Evolutionary conservation across 2,888 invertebrate genomes (phyloP).

Genomic region (Cerastoderma edule): DNA sequence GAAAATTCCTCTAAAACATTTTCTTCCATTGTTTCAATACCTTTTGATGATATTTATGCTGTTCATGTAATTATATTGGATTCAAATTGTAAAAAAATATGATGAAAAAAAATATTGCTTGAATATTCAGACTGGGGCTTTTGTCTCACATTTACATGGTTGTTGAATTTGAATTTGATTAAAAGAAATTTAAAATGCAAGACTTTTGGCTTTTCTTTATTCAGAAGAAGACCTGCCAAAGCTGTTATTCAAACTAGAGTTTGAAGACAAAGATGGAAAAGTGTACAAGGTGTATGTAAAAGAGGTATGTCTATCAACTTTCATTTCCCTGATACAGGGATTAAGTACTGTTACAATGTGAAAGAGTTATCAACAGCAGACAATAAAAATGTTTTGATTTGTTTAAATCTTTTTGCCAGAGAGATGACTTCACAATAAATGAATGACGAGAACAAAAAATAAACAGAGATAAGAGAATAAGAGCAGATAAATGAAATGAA

Average conservation of each 20-base stretch:
- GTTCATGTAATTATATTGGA: background rate
- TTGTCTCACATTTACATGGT: background rate
- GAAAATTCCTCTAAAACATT: too few relatives aligned
- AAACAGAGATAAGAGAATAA: background rate
- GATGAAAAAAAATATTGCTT: background rate
- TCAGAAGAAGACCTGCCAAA: constrained; percentile 53
- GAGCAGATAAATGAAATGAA: background rate
- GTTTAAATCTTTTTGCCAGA: too few relatives aligned
- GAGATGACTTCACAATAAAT: too few relatives aligned
- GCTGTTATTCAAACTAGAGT: constrained; percentile 71
- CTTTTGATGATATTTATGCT: background rate
- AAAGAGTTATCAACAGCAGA: too few relatives aligned
- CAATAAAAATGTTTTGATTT: too few relatives aligned
- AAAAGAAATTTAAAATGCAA: background rate
- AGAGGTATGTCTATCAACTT: constrained; percentile 57
- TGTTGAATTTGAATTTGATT: background rate
- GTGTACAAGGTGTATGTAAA: constrained; percentile 67
- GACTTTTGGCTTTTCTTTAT: constrained; percentile 28
- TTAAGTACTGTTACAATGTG: too few relatives aligned
- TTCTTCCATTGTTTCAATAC: background rate
- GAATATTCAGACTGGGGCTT: too few relatives aligned
- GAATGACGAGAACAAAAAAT: too few relatives aligned
- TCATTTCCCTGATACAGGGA: background rate
- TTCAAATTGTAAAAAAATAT: background rate
- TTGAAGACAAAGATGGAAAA: constrained; percentile 77